Conservation (phyloP, 92 coral and sea anemone species). For the Blastomussa wellsi region DNA sequence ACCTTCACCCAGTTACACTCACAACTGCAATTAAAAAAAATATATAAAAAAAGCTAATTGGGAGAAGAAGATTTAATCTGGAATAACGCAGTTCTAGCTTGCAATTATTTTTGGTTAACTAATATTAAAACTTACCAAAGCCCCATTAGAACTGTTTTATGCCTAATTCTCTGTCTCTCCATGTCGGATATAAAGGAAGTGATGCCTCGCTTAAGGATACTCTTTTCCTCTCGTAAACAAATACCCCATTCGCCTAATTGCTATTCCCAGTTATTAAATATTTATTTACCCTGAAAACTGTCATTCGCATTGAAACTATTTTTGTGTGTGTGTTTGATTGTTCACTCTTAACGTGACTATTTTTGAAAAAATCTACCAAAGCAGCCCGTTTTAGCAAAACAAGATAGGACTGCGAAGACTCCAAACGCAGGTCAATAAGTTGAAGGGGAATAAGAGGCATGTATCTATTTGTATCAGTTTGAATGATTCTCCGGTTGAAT, state of each 20-base stretch:
- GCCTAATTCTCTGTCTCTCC: background rate
- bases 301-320: background rate
- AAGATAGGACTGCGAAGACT: too few relatives aligned
- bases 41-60: background rate
- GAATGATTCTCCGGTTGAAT: too few relatives aligned
- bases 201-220: background rate
- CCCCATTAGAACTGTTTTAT: background rate
- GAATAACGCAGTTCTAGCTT: background rate
- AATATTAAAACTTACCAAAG: conserved; percentile 10
- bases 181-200: background rate
- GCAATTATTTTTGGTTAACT: background rate
- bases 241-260: background rate
- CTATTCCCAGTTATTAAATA: background rate
- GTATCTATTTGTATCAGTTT: too few relatives aligned
- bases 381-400: too few relatives aligned
- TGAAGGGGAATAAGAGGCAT: too few relatives aligned
- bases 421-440: too few relatives aligned
- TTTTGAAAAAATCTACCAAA: too few relatives aligned
- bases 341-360: background rate
- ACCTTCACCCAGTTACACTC: too few relatives aligned
- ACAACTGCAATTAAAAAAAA: too few relatives aligned
- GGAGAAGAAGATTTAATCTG: background rate
- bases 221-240: too few relatives aligned
- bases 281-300: background rate
- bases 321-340: background rate